phyloP scores from a whole-genome alignment of 2,113 vertebrate genomes.

The Corvus moneduloides region DNA sequence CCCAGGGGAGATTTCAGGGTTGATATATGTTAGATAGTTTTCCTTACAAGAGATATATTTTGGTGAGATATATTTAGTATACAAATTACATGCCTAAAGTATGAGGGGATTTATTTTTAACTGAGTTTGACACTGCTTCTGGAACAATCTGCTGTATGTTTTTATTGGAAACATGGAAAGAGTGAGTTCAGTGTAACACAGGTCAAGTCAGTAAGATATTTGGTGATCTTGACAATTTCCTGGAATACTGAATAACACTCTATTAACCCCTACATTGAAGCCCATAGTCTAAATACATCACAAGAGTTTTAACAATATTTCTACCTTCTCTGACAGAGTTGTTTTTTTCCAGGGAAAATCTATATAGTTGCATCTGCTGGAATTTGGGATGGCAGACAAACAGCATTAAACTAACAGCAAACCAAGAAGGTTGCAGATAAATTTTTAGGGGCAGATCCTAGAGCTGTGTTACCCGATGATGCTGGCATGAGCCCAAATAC shows the following conservation, averaged over 20 bases:
- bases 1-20: not conserved
- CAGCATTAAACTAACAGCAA: not conserved
- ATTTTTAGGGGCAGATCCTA: not conserved
- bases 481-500: not conserved
- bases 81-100: not conserved
- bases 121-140: constrained; percentile 60
- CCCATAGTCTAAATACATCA: not conserved
- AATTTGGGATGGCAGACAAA: not conserved
- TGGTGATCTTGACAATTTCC: constrained; percentile 65
- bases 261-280: constrained; percentile 53
- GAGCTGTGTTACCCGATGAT: not conserved
- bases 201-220: constrained; percentile 59
- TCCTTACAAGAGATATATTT: not conserved
- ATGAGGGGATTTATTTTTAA: constrained; percentile 58
- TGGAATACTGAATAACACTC: constrained; percentile 61
- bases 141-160: constrained; percentile 58
- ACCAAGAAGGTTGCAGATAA: not conserved
- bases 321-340: not conserved
- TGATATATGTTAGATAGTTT: not conserved
- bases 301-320: not conserved
- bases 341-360: not conserved
- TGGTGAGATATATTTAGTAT: not conserved
- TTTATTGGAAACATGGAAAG: constrained; percentile 71
- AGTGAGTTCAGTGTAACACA: constrained; percentile 49
- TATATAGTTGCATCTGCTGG: not conserved